Base-by-base conservation (phyloP, 2,113 vertebrate species). In the Hiodon alosoides region DNA sequence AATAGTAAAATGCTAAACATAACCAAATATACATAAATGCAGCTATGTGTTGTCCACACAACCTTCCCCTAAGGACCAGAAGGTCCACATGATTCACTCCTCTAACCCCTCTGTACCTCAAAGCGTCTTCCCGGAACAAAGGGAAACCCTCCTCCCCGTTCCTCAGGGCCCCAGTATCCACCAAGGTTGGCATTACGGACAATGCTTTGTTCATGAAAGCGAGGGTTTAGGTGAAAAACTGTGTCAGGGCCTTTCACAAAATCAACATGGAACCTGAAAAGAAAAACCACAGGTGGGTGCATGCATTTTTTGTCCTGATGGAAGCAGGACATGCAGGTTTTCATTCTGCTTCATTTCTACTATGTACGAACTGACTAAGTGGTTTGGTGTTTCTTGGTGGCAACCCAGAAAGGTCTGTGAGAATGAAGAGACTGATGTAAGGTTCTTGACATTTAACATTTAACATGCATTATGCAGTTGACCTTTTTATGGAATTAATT, bases 171-270 rank as follows among this genome's bases (percentile, higher is more conserved):
- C 91, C 91, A 93, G 53, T 82, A 79, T 10, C 89, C 90, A 0
- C 78, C 85, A 0, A 92, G 62, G 64, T 79, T 81, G 62, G 91
- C 86, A 81, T 93, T 93, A 60, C 90, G 83, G 60, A 92, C 87
- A 4, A 90, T 76, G 0, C 78, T 87, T 54, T 86, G 83, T 78
- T 93, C 89, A 1, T 8, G 6, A 75, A 93, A 91, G 11, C 91
- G 90, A 77, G 91, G 90, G 61, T 93, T 93, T 47, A 93, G 89
- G 81, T 93, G 91, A 81, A 93, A 92, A 59, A 91, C 86, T 5
- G 87, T 46, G 0, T 92, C 91, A 5, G 75, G 0, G 4, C 87
- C 90, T 81, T 85, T 90, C n/a, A 92, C 72, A 62, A 93, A 89
- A 74, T 93, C 89, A 46, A 93, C 71, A 1, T 89, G 76, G 81